Base-by-base conservation (phyloP, 2,797 vertebrate genomes). In the Onychomys torridus region DNA sequence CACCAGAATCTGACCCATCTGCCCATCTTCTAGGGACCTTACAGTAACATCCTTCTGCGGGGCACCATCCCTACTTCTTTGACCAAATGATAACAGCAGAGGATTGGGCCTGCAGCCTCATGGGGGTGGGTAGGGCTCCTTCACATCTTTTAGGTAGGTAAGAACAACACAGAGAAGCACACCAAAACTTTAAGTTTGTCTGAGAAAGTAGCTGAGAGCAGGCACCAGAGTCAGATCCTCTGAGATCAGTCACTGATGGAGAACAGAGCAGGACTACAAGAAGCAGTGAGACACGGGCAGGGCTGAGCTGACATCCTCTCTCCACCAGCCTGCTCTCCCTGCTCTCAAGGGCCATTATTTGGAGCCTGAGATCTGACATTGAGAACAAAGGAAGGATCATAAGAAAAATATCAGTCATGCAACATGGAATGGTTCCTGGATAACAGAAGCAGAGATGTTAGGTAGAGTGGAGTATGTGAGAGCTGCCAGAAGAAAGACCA, bases 371-470 rank as follows among this genome's bases (percentile, higher is more conserved):
- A 43, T 57, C 25, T 27, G 5, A 67, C 32, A 86, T 71, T 76
- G 59, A 25, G 23, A 32, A 7, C 27, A 77, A 75, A 79, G 49
- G 52, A 21, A 81, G n/a, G 21, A 82, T 0, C 6, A 17, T 75
- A 40, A 86, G 52, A 13, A 63, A 82, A 75, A 9, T 10, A 2
- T 40, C 1, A 32, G 27, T 73, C 67, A 29, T 11, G 37, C 57
- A 84, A 82, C 21, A 40, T 46, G 32, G 21, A 82, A 63, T 25
- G 27, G 25, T 55, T 75, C 29, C 40, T 61, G 76, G 46, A 73
- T n/a, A 87, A 81, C n/a, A 76, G 83, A 76, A 89, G 29, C 63
- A 89, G 90, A 79, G 27, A 59, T 75, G 29, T 21, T 65, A 23
- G 59, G 55, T 27, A 5, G 75, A 7, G 11, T 29, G 19, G n/a